Evolutionary conservation across 2,113 vertebrate species (phyloP).

Genomic region (Pao palembangensis): DNA sequence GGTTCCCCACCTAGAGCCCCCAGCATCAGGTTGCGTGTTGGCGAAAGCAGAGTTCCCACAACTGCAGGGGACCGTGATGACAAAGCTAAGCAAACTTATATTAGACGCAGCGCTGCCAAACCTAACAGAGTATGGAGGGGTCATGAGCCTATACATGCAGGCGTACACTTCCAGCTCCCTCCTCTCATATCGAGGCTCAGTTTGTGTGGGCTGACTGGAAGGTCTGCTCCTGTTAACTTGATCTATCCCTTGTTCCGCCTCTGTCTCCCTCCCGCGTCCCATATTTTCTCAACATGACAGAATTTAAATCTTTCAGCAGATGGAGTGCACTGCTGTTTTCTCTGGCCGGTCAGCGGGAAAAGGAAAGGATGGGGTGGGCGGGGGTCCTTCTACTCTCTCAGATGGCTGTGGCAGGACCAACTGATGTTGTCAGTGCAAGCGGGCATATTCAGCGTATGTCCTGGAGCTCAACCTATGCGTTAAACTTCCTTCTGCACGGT

Average conservation of each 20-base stretch:
- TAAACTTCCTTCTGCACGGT: too few relatives aligned
- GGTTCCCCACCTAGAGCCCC: conserved; percentile 42
- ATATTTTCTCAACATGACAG: conserved; percentile 73
- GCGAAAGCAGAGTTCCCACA: conserved; percentile 47
- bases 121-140: conserved; percentile 57
- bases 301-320: conserved; percentile 77
- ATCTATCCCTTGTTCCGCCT: conserved; percentile 64
- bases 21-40: conserved; percentile 51
- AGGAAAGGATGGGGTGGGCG: conserved; percentile 40
- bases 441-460: too few relatives aligned
- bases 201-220: conserved; percentile 72
- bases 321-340: conserved; percentile 70
- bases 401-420: neutral
- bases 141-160: conserved; percentile 53
- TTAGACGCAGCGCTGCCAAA: conserved; percentile 51
- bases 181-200: conserved; percentile 41
- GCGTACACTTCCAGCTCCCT: conserved; percentile 27
- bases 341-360: conserved; percentile 57
- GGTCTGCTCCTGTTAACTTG: conserved; percentile 62
- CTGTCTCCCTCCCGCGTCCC: conserved; percentile 63
- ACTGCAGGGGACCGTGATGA: conserved; percentile 62
- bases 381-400: conserved; percentile 24
- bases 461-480: too few relatives aligned
- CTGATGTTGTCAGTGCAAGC: too few relatives aligned
- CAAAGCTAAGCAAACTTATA: conserved; percentile 61